phyloP scores from a whole-genome alignment of 92 coral and sea anemone species.

The Ricordea florida region DNA sequence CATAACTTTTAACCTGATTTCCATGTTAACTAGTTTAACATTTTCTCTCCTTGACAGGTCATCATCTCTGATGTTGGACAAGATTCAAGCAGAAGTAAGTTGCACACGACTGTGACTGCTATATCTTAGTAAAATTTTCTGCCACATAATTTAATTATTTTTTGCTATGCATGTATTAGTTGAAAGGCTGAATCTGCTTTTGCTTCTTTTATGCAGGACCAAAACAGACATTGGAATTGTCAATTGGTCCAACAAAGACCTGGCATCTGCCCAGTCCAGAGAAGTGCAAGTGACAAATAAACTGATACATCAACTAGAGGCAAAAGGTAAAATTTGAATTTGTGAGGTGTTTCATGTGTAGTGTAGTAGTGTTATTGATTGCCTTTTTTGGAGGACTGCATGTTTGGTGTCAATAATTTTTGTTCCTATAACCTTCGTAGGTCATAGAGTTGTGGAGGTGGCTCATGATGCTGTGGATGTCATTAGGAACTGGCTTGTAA shows the following conservation, averaged over 20 bases:
- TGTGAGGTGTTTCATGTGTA: background rate
- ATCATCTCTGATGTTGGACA: conserved; percentile 20
- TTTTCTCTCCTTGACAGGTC: too few relatives aligned
- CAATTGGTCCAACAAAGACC: background rate
- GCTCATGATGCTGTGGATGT: too few relatives aligned
- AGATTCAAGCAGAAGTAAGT: conserved; percentile 19
- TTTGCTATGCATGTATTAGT: too few relatives aligned
- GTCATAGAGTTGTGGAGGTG: too few relatives aligned
- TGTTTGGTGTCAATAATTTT: too few relatives aligned
- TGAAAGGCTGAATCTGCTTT: background rate
- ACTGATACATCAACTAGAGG: background rate
- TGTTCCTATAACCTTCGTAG: too few relatives aligned
- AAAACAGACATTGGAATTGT: background rate
- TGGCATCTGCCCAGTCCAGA: background rate
- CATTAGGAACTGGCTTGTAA: too few relatives aligned
- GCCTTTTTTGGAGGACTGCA: too few relatives aligned
- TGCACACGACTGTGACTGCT: conserved; percentile 14
- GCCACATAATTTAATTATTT: background rate
- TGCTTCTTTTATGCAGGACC: background rate
- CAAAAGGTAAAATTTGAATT: background rate
- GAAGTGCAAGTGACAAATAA: conserved; percentile 10
- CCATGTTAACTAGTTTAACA: too few relatives aligned
- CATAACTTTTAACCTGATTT: too few relatives aligned
- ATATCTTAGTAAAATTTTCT: background rate
- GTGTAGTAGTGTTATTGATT: background rate